These are phyloP conservation scores for Caenorhabditis panamensis DNA, from an alignment of 2,888 invertebrate species.

Conservation along the genomic window DNA sequence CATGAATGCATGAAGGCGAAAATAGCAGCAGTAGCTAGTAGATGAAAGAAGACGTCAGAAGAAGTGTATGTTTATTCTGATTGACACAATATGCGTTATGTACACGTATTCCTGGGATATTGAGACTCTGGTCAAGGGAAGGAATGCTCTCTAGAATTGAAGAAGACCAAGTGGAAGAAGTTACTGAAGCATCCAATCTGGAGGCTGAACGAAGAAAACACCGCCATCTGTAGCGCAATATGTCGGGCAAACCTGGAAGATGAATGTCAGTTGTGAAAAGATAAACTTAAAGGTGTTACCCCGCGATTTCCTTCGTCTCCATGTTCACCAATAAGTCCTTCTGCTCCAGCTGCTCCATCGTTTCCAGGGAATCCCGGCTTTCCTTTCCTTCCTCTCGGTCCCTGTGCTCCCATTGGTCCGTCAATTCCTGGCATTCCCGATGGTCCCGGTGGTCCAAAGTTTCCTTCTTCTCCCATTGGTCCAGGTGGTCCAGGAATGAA, in stretches of 20 bases:
- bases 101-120: slow-evolving; percentile 56
- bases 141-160: background rate
- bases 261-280: slow-evolving; percentile 14
- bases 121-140: slow-evolving; percentile 38
- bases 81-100: slow-evolving; percentile 16
- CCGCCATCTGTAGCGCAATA: slow-evolving; percentile 80
- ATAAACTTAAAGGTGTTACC: slow-evolving; percentile 52
- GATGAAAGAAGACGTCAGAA: background rate
- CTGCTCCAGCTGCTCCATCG: slow-evolving; percentile 68
- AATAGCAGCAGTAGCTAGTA: too few relatives aligned
- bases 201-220: slow-evolving; percentile 80
- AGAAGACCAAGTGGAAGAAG: background rate
- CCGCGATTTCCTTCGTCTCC: slow-evolving; percentile 75
- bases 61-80: slow-evolving; percentile 14
- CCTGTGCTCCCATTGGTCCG: slow-evolving; percentile 71
- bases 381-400: slow-evolving; percentile 74
- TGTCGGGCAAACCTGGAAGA: slow-evolving; percentile 77
- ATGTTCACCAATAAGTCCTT: slow-evolving; percentile 73
- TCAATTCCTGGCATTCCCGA: slow-evolving; percentile 76
- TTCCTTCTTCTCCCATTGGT: slow-evolving; percentile 68
- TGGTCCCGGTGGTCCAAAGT: slow-evolving; percentile 72
- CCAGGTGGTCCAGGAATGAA: slow-evolving; percentile 79
- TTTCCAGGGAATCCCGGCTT: slow-evolving; percentile 72
- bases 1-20: background rate
- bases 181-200: slow-evolving; percentile 76